Base-by-base conservation (phyloP, 2,888 invertebrate species). In the Apodemia duryi region DNA sequence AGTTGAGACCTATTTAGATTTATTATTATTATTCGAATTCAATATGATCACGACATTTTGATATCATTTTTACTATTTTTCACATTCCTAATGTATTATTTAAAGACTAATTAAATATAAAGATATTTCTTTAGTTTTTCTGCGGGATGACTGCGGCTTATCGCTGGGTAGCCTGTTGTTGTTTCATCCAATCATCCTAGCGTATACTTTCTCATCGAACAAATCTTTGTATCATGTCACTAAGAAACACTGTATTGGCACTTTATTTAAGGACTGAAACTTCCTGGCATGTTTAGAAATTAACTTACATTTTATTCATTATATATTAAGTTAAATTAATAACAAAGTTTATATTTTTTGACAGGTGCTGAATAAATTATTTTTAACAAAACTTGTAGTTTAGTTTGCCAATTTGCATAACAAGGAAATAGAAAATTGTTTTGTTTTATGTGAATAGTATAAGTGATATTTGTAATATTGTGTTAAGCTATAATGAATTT, bases 161-260 rank as follows among this genome's bases (percentile, higher is more conserved):
- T 69, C 69, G 72, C 73, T 74, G 69, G 21, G 71, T 60, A 60
- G 60, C 35, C 32, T 60, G 35, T 32, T 32, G n/a, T 49, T 10
- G 7, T 35, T 60, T 60, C n/a, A 35, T 60, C 7, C 13, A 13
- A 60, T n/a, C 60, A 60, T 60, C 60, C 32, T 60, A 29, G 54
- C 60, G 29, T n/a, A 32, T n/a, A 35, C 11, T 35, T 5, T 32
- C 4, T 60, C 60, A 35, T 60, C 13, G 60, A 35, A 13, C 6
- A 29, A n/a, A 7, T 35, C 2, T 32, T 11, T 51, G 46, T 32
- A 60, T 60, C 35, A 7, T 60, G 13, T 67, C 84, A 85, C 81
- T 67, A 69, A 69, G 63, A 60, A 61, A 63, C 69, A 70, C 69
- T 29, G 21, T 80, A 76, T 71, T 79, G 78, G 86, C 86, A 87